phyloP scores from a whole-genome alignment of 2,113 vertebrate genomes.

The Murina feae region DNA sequence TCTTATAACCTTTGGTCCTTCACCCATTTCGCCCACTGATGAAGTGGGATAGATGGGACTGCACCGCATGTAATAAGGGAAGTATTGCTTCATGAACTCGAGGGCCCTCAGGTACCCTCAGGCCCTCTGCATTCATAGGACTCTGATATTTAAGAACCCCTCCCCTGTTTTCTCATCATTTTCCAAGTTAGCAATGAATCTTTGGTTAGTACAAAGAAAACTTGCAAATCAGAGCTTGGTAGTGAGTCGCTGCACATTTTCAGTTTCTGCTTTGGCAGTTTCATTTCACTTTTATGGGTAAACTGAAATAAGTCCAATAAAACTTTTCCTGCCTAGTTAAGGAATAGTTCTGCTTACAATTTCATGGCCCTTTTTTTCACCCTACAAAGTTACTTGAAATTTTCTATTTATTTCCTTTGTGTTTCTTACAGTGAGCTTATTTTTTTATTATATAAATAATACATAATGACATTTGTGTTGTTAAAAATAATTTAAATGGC shows the following conservation, averaged over 20 bases:
- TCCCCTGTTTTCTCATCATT: slow-evolving; percentile 33
- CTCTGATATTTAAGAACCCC: background rate
- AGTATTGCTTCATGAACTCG: background rate
- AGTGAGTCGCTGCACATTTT: slow-evolving; percentile 4
- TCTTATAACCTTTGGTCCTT: background rate
- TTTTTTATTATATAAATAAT: slow-evolving; percentile 29
- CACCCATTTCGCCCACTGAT: background rate
- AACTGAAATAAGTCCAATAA: slow-evolving; percentile 43
- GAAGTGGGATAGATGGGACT: background rate
- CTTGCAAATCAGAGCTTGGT: slow-evolving; percentile 25
- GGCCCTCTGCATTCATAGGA: background rate
- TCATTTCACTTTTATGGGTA: slow-evolving; percentile 56
- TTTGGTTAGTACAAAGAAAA: slow-evolving; percentile 29
- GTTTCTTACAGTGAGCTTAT: slow-evolving; percentile 23
- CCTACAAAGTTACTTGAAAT: background rate
- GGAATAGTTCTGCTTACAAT: slow-evolving; percentile 27
- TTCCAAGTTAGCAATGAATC: slow-evolving; percentile 51
- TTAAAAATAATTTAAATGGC: slow-evolving; percentile 32
- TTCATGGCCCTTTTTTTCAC: background rate
- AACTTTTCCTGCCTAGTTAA: slow-evolving; percentile 33
- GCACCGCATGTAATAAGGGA: background rate
- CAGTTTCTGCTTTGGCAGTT: slow-evolving; percentile 24
- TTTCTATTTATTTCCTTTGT: slow-evolving; percentile 18
- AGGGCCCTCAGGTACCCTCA: background rate
- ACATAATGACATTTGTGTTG: background rate